Evolutionary conservation across 1,140 invertebrate species (phyloP).

Genomic region (Gryon sp.): DNA sequence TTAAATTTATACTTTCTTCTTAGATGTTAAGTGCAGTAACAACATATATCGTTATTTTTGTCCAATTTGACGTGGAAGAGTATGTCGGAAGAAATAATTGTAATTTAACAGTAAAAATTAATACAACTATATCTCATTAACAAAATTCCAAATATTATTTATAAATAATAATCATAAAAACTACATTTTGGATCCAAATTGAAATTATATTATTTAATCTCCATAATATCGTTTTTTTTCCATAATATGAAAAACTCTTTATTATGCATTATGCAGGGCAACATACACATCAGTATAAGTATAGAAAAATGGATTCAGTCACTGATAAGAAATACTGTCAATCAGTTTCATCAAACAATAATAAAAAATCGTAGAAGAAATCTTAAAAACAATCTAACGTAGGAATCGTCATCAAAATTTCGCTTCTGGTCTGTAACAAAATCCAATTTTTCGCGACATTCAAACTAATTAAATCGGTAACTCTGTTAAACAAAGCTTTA

Average conservation of each 20-base stretch:
- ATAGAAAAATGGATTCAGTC: constrained; percentile 8
- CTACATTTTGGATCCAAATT: too few relatives aligned
- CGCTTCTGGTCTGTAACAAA: constrained; percentile 68
- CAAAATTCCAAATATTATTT: too few relatives aligned
- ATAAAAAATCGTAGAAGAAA: not conserved
- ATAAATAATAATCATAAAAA: too few relatives aligned
- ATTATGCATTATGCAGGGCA: not conserved
- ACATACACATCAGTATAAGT: not conserved
- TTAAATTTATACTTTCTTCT: constrained; percentile 5
- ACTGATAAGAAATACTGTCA: constrained; percentile 19
- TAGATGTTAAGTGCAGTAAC: not conserved
- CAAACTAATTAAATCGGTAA: constrained; percentile 65
- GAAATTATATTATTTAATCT: too few relatives aligned
- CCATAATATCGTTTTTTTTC: too few relatives aligned
- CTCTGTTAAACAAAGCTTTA: constrained; percentile 49
- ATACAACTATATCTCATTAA: not conserved
- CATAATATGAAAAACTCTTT: not conserved
- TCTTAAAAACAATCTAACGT: constrained; percentile 12
- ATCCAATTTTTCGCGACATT: constrained; percentile 68
- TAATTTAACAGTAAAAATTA: too few relatives aligned
- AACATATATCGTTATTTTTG: not conserved
- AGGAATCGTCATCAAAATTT: constrained; percentile 13
- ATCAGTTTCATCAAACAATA: not conserved
- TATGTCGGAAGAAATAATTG: too few relatives aligned
- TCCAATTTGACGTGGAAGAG: not conserved